Evolutionary conservation across 2,113 vertebrate genomes (phyloP).

Genomic region (Enhydra lutris): DNA sequence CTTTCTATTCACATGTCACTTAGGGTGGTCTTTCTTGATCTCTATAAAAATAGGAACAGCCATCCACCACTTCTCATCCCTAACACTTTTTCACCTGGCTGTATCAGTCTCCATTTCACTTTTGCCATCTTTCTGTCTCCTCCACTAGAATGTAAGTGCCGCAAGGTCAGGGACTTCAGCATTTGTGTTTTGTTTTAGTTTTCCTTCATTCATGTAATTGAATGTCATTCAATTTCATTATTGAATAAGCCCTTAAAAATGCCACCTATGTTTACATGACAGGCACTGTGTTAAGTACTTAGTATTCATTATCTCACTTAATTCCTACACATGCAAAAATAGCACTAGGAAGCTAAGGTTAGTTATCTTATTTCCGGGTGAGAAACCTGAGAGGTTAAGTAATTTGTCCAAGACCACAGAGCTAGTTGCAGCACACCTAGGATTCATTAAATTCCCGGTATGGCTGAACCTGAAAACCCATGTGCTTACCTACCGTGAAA

Average conservation of each 20-base stretch:
- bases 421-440: background rate
- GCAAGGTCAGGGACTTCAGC: background rate
- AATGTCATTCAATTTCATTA: no score
- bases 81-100: background rate
- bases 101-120: background rate
- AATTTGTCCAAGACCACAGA: conserved; percentile 15
- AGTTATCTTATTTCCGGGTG: background rate
- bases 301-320: background rate
- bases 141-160: background rate
- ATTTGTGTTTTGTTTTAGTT: conserved; percentile 2
- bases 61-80: background rate
- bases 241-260: conserved; percentile 4
- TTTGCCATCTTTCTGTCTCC: background rate
- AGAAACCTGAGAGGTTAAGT: conserved; percentile 2
- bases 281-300: background rate
- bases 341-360: background rate
- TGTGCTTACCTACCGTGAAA: background rate
- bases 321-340: background rate
- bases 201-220: background rate
- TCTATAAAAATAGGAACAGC: background rate
- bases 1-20: background rate
- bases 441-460: conserved; percentile 7
- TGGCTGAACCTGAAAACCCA: background rate
- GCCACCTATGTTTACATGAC: background rate
- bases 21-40: background rate